Base-by-base conservation (phyloP, 2,888 invertebrate genomes). In the Tenthredo amoena region DNA sequence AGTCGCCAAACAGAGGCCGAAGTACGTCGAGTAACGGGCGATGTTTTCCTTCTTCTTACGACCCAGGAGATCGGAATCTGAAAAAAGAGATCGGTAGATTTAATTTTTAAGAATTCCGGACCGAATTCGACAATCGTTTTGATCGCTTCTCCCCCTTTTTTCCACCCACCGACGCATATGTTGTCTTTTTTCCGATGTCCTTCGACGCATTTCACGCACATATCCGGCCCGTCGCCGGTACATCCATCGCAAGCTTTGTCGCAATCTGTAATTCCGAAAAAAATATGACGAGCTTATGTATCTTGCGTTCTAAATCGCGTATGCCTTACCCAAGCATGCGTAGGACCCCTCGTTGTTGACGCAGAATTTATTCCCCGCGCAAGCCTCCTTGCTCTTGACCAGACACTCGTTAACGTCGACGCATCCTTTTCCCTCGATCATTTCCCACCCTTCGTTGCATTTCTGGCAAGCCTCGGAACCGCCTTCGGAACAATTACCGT, bases 151-250 rank as follows among this genome's bases (percentile, higher is more conserved):
- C 5, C 5, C 18, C 5, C n/a, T n/a, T n/a, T 50, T 47, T 50
- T 50, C 93, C 79, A 94, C 94, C 95, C 95, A 95, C 97, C 96
- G 87, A 96, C 94, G 94, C 98, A 98, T 88, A 97, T 95, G 87
- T 97, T 97, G 86, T 97, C 96, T 87, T 96, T 95, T 87, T 96
- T 94, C 12, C 95, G 94, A 92, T 95, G 98, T 7, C 96, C 97
- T 21, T 95, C 94, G 0, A 97, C 96, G 94, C 99, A 99, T 91
- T 96, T 95, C 47, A 95, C 94, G 93, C 99, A 99, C 96, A 98
- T 97, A 92, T 99, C 98, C 0, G 98, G 98, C 0, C 99, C 99
- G 93, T 98, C 98, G 0, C 98, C 98, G 84, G 96, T 95, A 92
- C 99, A 99, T 0, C 97, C 96, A 76, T 95, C 94, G 92, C 99